Evolutionary conservation across 2,797 vertebrate genomes (phyloP).

Genomic region (Rhyacichthys aspro): DNA sequence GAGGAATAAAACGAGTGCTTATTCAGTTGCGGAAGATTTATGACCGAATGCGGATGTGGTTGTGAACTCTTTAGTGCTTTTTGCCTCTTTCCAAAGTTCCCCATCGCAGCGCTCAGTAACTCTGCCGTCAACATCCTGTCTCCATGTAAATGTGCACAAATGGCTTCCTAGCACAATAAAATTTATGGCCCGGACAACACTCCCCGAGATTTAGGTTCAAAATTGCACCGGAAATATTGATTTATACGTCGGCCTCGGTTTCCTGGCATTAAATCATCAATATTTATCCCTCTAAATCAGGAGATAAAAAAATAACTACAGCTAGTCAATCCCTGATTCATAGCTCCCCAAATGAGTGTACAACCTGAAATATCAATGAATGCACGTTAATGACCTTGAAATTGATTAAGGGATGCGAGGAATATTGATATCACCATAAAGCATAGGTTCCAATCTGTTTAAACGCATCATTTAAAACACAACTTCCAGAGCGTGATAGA

Average conservation of each 20-base stretch:
- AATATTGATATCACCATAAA: neutral
- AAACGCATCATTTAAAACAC: too few relatives aligned
- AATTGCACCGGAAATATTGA: conserved; percentile 78
- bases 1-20: conserved; percentile 65
- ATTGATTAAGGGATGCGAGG: conserved; percentile 6
- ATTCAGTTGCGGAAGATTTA: conserved; percentile 77
- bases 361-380: conserved; percentile 1
- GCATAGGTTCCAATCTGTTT: neutral
- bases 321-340: conserved; percentile 31
- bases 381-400: neutral
- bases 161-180: conserved; percentile 62
- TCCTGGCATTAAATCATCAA: conserved; percentile 73
- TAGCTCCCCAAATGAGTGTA: conserved; percentile 23
- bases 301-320: conserved; percentile 77
- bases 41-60: conserved; percentile 65
- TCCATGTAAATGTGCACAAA: conserved; percentile 80
- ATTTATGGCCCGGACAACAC: conserved; percentile 70
- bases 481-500: too few relatives aligned
- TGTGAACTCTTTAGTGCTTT: conserved; percentile 67
- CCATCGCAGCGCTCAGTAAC: conserved; percentile 71
- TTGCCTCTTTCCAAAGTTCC: conserved; percentile 47
- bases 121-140: conserved; percentile 79
- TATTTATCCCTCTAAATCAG: conserved; percentile 68
- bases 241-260: conserved; percentile 71
- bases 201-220: conserved; percentile 73